Evolutionary conservation across 2,797 vertebrate species (phyloP).

Genomic region (Alfaro cultratus): DNA sequence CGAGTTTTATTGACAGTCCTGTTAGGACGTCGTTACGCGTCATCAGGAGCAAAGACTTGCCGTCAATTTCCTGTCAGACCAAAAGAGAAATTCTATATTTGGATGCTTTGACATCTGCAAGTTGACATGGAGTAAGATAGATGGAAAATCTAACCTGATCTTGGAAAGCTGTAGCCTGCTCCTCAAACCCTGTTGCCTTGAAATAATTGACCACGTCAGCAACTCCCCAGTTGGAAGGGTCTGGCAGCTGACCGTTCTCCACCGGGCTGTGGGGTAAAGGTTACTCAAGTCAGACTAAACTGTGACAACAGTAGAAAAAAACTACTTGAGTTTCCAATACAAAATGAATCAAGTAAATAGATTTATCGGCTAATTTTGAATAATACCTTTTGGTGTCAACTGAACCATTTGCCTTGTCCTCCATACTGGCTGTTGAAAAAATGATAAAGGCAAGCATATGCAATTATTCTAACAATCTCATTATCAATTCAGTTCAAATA

Average conservation of each 20-base stretch:
- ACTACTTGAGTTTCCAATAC: neutral
- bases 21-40: conserved; percentile 98
- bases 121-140: neutral
- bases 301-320: neutral
- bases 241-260: conserved; percentile 92
- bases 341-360: neutral
- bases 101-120: neutral
- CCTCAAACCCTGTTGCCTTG: conserved; percentile 95
- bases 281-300: neutral
- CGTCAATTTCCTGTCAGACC: conserved; percentile 94
- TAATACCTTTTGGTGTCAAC: conserved; percentile 93
- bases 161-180: conserved; percentile 94
- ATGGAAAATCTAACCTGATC: conserved; percentile 88
- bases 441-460: neutral
- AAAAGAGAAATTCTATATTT: conserved; percentile 23
- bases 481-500: neutral
- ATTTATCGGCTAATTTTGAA: neutral
- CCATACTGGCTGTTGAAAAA: conserved; percentile 85
- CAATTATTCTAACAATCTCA: neutral
- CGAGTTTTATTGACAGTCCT: conserved; percentile 97
- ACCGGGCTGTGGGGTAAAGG: conserved; percentile 80
- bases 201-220: conserved; percentile 97
- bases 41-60: conserved; percentile 98
- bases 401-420: conserved; percentile 96
- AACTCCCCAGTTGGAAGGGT: conserved; percentile 96